Evolutionary conservation across 2,113 vertebrate genomes (phyloP), one percentile per base, ranked within the genome.

Genomic region (Symphodus melops): DNA sequence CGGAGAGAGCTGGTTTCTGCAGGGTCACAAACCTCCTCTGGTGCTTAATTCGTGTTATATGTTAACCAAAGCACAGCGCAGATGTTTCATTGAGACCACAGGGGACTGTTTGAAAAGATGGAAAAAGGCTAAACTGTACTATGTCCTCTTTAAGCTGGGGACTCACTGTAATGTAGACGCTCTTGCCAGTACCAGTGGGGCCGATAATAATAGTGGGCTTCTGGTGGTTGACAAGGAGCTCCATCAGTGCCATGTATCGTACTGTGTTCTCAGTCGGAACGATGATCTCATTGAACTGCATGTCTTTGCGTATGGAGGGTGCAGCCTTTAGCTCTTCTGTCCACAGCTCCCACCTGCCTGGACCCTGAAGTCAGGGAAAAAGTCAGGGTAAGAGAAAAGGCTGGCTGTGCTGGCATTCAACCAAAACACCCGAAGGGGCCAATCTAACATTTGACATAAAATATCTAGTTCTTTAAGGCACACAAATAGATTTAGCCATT

Each of bases 131-230:
- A 25, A n/a, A n/a, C n/a, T n/a, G n/a, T 25, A 25, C 2, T 25
- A 25, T 25, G 25, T 25, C 25, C 25, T 25, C 25, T 25, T 25
- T 25, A 25, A 16, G 21, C 9, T 13, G 14, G 42, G 1, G n/a
- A 95, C 96, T 95, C 91, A 97, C 97, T 75, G 93, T 97, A 75
- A 97, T 95, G 79, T 97, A 98, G 66, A 95, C 93, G 63, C 96
- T 97, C 83, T 97, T 97, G 57, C 97, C 97, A 25, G 97, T 97
- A 72, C 97, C 97, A 3, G 96, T 98, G 55, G 96, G 96, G 1
- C 96, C 96, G 4, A 97, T 94, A 86, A 97, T 96, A 71, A 97
- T 79, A 14, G 91, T 91, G 72, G 95, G 95, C 71, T 97, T 97
- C 66, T 96, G 95, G 90, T 97, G 96, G 1, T 95, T 96, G 73